These are phyloP conservation scores for Amblyjoppa proteus DNA, from an alignment of 2,888 invertebrate species.

Conservation along the genomic window DNA sequence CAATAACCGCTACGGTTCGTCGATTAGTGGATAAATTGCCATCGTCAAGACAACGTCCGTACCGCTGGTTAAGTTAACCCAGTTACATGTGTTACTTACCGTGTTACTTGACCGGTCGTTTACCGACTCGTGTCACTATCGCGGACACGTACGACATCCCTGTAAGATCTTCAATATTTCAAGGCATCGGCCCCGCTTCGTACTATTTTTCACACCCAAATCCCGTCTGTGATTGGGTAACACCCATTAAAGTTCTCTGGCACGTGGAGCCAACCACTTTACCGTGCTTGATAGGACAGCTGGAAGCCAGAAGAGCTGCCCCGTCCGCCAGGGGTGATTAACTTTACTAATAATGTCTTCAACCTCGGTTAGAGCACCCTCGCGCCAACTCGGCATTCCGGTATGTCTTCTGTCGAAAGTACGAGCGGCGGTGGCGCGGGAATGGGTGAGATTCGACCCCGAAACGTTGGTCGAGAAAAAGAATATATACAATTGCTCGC, in stretches of 20 bases:
- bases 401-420: neutral
- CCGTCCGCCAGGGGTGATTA: constrained; percentile 61
- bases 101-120: too few relatives aligned
- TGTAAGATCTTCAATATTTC: neutral
- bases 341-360: constrained; percentile 65
- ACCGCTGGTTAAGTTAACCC: too few relatives aligned
- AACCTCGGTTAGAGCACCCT: constrained; percentile 13
- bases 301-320: constrained; percentile 26
- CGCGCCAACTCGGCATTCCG: constrained; percentile 26
- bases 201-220: constrained; percentile 39
- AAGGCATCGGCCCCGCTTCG: neutral
- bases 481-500: constrained; percentile 25
- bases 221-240: constrained; percentile 9
- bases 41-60: too few relatives aligned
- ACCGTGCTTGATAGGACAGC: constrained; percentile 32
- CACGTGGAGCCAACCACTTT: constrained; percentile 42
- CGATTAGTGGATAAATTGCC: too few relatives aligned
- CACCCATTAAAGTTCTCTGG: constrained; percentile 54
- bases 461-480: constrained; percentile 43
- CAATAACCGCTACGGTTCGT: too few relatives aligned
- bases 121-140: too few relatives aligned
- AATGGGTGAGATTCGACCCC: constrained; percentile 6
- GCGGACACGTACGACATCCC: too few relatives aligned
- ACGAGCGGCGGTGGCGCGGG: neutral
- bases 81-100: too few relatives aligned